Evolutionary conservation across 2,888 invertebrate species (phyloP).

Genomic region (Catocala fraxini): DNA sequence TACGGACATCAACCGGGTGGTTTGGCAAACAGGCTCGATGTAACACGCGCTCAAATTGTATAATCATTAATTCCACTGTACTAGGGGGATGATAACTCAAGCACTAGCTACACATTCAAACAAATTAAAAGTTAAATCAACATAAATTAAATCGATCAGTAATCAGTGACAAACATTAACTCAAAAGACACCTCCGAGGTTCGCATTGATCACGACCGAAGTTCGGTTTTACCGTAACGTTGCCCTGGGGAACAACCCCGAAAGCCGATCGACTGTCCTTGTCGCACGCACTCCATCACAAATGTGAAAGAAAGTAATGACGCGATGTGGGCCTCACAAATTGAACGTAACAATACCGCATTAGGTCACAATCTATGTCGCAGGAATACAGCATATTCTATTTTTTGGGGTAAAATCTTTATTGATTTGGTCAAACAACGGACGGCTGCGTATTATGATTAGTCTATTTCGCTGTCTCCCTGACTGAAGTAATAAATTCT

Average conservation of each 20-base stretch:
- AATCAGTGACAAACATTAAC: conserved; percentile 73
- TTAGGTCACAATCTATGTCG: conserved; percentile 72
- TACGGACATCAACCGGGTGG: not conserved
- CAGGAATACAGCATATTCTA: conserved; percentile 62
- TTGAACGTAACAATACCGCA: conserved; percentile 76
- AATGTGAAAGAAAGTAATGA: conserved; percentile 68
- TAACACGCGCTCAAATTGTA: not conserved
- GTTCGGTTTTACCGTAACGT: conserved; percentile 80
- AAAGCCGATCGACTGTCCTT: conserved; percentile 61
- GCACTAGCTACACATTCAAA: conserved; percentile 26
- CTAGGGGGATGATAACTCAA: not conserved
- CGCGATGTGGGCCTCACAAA: conserved; percentile 67
- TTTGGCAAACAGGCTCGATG: not conserved
- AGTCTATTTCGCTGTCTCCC: conserved; percentile 53
- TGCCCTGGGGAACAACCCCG: conserved; percentile 73
- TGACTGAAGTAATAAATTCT: conserved; percentile 57
- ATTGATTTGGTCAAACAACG: conserved; percentile 59
- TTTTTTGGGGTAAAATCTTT: conserved; percentile 59
- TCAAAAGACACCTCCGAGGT: conserved; percentile 78
- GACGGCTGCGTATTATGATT: conserved; percentile 54
- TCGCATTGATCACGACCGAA: conserved; percentile 80
- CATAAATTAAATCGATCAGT: conserved; percentile 62
- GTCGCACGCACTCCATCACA: conserved; percentile 65
- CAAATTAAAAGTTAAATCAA: conserved; percentile 49
- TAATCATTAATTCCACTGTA: not conserved